phyloP scores from a whole-genome alignment of 92 coral and sea anemone genomes.

The Meandrina meandrites region DNA sequence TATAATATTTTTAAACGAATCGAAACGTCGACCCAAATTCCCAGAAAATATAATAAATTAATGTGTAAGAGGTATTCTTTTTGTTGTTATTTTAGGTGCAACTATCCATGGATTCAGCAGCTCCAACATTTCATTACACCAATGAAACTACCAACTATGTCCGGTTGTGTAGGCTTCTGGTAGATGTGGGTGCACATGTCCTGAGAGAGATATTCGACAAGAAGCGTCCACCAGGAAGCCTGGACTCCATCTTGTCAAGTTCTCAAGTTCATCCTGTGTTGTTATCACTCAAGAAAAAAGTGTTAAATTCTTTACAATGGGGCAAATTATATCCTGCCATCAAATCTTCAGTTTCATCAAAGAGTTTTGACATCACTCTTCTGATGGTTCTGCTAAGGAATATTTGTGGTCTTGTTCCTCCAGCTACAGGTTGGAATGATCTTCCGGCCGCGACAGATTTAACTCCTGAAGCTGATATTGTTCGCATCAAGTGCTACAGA shows the following conservation, averaged over 20 bases:
- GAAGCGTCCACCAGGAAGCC: background rate
- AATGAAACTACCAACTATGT: background rate
- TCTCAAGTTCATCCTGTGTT: background rate
- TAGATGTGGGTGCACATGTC: background rate
- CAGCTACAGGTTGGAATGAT: constrained; percentile 40
- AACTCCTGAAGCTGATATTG: constrained; percentile 36
- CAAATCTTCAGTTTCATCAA: constrained; percentile 34
- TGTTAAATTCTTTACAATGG: background rate
- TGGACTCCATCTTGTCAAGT: background rate
- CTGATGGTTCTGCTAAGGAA: constrained; percentile 33
- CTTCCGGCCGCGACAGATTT: constrained; percentile 25
- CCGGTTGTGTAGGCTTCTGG: background rate
- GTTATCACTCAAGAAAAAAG: background rate
- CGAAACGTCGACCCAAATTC: no score
- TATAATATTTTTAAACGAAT: no score
- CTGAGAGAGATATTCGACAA: background rate
- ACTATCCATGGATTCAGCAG: background rate
- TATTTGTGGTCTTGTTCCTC: constrained; percentile 35
- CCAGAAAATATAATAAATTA: no score
- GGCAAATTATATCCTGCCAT: constrained; percentile 41
- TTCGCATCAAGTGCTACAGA: constrained; percentile 39
- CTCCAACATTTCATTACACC: background rate
- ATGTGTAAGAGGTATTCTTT: no score
- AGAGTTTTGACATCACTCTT: constrained; percentile 44
- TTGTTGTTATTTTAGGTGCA: no score